A percentile compares a stretch with the other conserved stretches of the same genome.
Conservation (phyloP, 1,140 invertebrate genomes). For the Adoxophyes honmai region DNA sequence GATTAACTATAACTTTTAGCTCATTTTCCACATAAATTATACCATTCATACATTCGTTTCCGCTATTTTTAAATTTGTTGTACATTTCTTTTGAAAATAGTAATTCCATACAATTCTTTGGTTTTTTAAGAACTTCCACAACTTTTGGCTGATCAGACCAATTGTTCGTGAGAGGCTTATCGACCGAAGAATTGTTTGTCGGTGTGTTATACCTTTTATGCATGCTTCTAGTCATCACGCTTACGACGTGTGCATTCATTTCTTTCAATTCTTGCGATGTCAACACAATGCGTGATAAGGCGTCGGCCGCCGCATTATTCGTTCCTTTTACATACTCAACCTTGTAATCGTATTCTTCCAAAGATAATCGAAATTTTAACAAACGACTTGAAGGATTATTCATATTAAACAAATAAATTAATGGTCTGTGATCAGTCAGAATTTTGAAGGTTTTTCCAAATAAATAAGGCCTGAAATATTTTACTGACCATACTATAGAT, state of each 20-base stretch:
- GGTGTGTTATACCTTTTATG: neutral
- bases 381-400: slow-evolving; percentile 24
- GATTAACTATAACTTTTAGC: neutral
- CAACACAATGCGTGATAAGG: slow-evolving; percentile 15
- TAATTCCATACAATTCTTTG: neutral
- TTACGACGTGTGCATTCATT: slow-evolving; percentile 22
- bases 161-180: slow-evolving; percentile 15
- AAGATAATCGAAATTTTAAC: slow-evolving; percentile 26
- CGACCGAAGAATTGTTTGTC: neutral
- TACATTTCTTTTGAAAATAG: neutral
- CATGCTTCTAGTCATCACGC: slow-evolving; percentile 26
- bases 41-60: neutral
- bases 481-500: neutral
- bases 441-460: slow-evolving; percentile 44
- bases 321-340: slow-evolving; percentile 44
- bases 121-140: slow-evolving; percentile 12
- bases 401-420: slow-evolving; percentile 30
- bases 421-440: slow-evolving; percentile 63
- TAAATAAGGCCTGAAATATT: slow-evolving; percentile 19
- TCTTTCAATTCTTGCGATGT: slow-evolving; percentile 19
- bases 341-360: slow-evolving; percentile 56
- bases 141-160: slow-evolving; percentile 15
- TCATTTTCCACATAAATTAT: no score
- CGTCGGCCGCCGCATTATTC: slow-evolving; percentile 30
- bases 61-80: neutral